These are phyloP conservation scores for Oxyteleia sp. DNA, from an alignment of 2,888 invertebrate genomes.

Conservation along the genomic window DNA sequence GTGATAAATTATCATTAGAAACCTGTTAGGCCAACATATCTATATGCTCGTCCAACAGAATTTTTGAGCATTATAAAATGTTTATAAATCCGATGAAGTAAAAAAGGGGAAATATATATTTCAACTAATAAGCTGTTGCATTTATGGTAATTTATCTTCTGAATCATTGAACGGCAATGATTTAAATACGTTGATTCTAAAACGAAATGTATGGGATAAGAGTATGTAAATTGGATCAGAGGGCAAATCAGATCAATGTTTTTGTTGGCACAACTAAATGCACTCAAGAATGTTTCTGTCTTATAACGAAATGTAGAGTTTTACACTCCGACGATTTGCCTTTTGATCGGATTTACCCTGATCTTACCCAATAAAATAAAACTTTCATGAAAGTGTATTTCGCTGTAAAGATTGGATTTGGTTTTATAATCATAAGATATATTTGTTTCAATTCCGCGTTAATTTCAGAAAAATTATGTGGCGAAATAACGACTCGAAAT, in stretches of 20 bases:
- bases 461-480: constrained; percentile 12
- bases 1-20: too few relatives aligned
- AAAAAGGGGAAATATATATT: too few relatives aligned
- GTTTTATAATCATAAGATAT: background rate
- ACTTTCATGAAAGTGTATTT: constrained; percentile 29
- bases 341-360: constrained; percentile 50
- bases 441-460: constrained; percentile 11
- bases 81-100: too few relatives aligned
- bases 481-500: background rate
- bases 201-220: constrained; percentile 20
- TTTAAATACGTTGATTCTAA: constrained; percentile 13
- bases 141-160: background rate
- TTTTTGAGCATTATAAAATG: too few relatives aligned
- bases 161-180: too few relatives aligned
- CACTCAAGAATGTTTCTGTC: constrained; percentile 38
- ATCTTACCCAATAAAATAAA: constrained; percentile 24
- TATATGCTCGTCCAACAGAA: too few relatives aligned
- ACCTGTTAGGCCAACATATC: too few relatives aligned
- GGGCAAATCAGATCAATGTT: constrained; percentile 42
- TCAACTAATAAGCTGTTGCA: background rate
- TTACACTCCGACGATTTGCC: constrained; percentile 44
- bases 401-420: constrained; percentile 9
- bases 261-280: constrained; percentile 42
- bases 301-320: constrained; percentile 43
- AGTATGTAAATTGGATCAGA: constrained; percentile 23